Conservation (phyloP, 2,888 invertebrate species). For the Nemoura dubitans region DNA sequence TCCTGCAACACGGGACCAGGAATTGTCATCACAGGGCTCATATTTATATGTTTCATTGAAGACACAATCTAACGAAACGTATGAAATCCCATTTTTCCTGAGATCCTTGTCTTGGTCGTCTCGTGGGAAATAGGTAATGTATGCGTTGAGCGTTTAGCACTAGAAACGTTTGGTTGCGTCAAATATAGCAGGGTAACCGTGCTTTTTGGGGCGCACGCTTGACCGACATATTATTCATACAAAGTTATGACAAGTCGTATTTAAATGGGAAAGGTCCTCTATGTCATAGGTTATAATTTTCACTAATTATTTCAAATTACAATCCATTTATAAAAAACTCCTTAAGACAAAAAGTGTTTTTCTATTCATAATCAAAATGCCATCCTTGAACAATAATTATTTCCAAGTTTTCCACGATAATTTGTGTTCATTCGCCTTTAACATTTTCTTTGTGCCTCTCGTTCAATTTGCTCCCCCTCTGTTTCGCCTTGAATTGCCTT, state of each 20-base stretch:
- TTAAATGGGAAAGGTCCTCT: neutral
- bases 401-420: neutral
- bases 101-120: too few species aligned
- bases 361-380: neutral
- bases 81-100: too few species aligned
- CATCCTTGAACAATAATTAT: neutral
- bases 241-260: neutral
- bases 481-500: neutral
- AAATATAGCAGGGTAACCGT: too few species aligned
- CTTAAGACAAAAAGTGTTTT: neutral
- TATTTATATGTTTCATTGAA: neutral
- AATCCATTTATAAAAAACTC: neutral
- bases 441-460: neutral
- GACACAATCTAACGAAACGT: neutral
- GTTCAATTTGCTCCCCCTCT: neutral
- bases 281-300: neutral
- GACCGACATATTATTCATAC: too few species aligned
- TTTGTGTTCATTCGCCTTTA: neutral
- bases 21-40: conserved; percentile 51
- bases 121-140: too few species aligned
- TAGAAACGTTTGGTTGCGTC: too few species aligned
- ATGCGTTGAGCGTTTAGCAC: too few species aligned
- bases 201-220: too few species aligned
- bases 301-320: neutral
- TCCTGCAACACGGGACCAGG: conserved; percentile 73